Evolutionary conservation across 2,888 invertebrate species (phyloP).

Genomic region (Perizoma flavofasciatum): DNA sequence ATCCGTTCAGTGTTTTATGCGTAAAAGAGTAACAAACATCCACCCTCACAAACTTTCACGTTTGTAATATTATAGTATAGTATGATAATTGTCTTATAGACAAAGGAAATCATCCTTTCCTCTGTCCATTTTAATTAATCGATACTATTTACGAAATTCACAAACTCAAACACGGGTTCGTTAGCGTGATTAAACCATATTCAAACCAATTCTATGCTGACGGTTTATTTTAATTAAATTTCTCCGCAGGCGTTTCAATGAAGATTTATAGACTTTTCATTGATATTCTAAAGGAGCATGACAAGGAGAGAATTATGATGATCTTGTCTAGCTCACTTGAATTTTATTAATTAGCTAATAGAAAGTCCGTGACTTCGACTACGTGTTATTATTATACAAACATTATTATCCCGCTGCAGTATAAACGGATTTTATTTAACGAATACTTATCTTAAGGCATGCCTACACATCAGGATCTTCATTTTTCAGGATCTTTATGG

Average conservation of each 20-base stretch:
- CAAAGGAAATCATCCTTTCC: not conserved
- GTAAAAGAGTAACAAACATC: too few relatives aligned
- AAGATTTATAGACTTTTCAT: constrained; percentile 74
- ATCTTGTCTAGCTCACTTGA: constrained; percentile 9
- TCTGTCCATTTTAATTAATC: too few relatives aligned
- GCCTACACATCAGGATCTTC: too few relatives aligned
- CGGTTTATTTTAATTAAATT: constrained; percentile 70
- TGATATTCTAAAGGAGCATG: constrained; percentile 40
- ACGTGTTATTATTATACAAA: too few relatives aligned
- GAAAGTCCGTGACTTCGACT: too few relatives aligned
- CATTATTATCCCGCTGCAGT: too few relatives aligned
- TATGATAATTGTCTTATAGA: not conserved
- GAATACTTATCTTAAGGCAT: too few relatives aligned
- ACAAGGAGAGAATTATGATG: constrained; percentile 12
- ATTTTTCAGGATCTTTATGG: too few relatives aligned
- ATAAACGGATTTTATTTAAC: too few relatives aligned
- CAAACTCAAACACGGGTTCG: constrained; percentile 9
- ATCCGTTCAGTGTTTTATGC: too few relatives aligned
- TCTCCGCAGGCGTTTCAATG: constrained; percentile 49
- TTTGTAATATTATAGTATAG: too few relatives aligned
- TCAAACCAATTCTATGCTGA: constrained; percentile 54
- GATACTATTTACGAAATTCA: constrained; percentile 10
- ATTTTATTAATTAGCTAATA: constrained; percentile 3
- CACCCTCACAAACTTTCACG: too few relatives aligned
- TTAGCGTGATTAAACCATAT: constrained; percentile 32